Percentiles rank a stretch among this genome's conserved stretches.
Evolutionary conservation across 2,888 invertebrate genomes (phyloP).

Genomic region (Cerastis rubricosa): DNA sequence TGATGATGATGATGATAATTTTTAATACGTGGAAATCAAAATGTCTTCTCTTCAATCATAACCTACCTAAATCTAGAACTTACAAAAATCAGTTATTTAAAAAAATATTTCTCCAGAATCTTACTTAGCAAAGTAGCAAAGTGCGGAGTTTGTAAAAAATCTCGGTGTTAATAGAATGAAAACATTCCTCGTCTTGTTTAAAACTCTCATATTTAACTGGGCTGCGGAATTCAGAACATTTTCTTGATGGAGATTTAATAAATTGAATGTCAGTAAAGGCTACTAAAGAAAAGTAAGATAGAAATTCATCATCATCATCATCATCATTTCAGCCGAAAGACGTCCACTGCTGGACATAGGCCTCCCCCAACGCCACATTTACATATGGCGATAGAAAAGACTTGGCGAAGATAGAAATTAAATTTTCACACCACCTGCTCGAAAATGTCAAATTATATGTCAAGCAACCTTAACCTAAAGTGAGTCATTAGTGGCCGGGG

Average conservation of each 20-base stretch:
- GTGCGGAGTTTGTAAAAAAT: conserved; percentile 21
- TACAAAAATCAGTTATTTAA: background rate
- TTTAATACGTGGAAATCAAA: background rate
- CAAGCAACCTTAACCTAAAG: too few species aligned
- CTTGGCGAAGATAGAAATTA: too few species aligned
- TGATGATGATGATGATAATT: too few species aligned
- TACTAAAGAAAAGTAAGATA: background rate
- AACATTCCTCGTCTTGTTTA: conserved; percentile 15
- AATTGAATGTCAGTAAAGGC: background rate
- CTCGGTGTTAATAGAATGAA: conserved; percentile 28
- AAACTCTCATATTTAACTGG: conserved; percentile 25
- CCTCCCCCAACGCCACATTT: too few species aligned
- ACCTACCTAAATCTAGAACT: background rate
- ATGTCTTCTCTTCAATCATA: background rate
- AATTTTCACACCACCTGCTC: too few species aligned
- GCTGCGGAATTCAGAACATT: conserved; percentile 16
- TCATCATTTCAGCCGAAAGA: too few species aligned
- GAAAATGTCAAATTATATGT: too few species aligned
- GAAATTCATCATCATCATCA: too few species aligned
- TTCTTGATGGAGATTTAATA: conserved; percentile 21
- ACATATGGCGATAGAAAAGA: too few species aligned
- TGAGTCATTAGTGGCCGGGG: too few species aligned
- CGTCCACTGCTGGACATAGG: too few species aligned
- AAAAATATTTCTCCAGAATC: background rate
- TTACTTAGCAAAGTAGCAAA: conserved; percentile 6